Evolutionary conservation across 2,797 vertebrate genomes (phyloP), one percentile per base, ranked within the genome.

Genomic region (Xenentodon cancila): DNA sequence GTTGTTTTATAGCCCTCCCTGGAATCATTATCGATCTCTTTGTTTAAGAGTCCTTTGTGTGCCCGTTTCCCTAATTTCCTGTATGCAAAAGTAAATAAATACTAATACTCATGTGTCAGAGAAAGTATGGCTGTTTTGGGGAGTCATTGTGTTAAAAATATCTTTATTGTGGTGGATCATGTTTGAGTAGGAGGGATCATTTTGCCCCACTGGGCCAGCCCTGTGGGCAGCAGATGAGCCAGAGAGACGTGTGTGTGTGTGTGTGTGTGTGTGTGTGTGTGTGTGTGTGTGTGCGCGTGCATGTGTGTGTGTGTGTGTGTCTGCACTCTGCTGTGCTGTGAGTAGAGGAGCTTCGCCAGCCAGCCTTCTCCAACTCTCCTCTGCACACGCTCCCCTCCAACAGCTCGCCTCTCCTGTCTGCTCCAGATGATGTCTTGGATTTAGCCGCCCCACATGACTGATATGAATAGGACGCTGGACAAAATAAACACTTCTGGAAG

Each of bases 361-460:
- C 77, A 72, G 81, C 69, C 57, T 63, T 67, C 81, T 85, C 71
- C 54, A 75, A 64, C 73, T 75, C 58, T 64, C 61, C 70, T 75
- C 79, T 72, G 76, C 85, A 85, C 73, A 71, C 72, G 73, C 79
- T 79, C 82, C 74, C 72, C 75, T 66, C 63, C 84, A 79, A 82
- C 79, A 73, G 75, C 79, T 70, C 72, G 72, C 57, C 74, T 85
- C 72, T 79, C 75, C 80, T 77, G 75, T 83, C 74, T 79, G 75
- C 85, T 90, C 77, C 89, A 92, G 91, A 93, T 91, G 92, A 94
- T 93, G 90, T 84, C 89, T 89, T 86, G 91, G 92, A 88, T 92
- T 85, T 93, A 92, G 85, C 75, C 68, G 74, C 81, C 71, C 85
- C 88, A 84, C 88, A 85, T 80, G 81, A 90, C 88, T 92, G 91